Percentiles rank a stretch among this genome's conserved stretches.
Evolutionary conservation across 1,140 invertebrate species (phyloP).

Genomic region (Drosophila watanabei): DNA sequence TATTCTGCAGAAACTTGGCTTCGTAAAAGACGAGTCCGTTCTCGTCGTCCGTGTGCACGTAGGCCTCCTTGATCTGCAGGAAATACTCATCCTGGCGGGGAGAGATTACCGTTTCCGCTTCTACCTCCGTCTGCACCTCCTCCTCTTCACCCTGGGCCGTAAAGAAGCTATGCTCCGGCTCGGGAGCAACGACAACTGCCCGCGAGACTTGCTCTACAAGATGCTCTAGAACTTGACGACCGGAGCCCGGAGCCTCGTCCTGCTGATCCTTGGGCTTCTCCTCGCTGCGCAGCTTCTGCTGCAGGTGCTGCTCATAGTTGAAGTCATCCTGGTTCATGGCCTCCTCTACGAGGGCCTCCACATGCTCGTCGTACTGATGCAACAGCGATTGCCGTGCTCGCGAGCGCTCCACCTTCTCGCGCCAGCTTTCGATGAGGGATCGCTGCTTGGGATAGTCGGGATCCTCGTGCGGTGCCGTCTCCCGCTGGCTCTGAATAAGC

Average conservation of each 20-base stretch:
- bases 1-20: constrained; percentile 86
- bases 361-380: constrained; percentile 59
- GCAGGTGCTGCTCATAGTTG: constrained; percentile 60
- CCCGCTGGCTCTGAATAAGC: constrained; percentile 48
- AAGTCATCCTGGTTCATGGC: constrained; percentile 69
- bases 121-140: not conserved
- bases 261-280: constrained; percentile 14
- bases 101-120: not conserved
- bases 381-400: constrained; percentile 64
- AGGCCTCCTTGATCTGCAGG: constrained; percentile 88
- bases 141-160: constrained; percentile 54
- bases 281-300: constrained; percentile 41
- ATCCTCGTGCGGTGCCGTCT: constrained; percentile 6
- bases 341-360: constrained; percentile 67
- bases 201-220: constrained; percentile 71
- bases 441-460: constrained; percentile 37
- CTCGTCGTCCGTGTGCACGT: constrained; percentile 91
- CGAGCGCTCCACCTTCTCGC: constrained; percentile 75
- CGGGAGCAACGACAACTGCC: constrained; percentile 53
- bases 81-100: constrained; percentile 59
- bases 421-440: constrained; percentile 78
- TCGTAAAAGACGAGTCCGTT: constrained; percentile 90
- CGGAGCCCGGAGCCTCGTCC: constrained; percentile 1
- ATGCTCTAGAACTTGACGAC: constrained; percentile 52
- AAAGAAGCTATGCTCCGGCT: constrained; percentile 60